Percentiles rank a stretch among this genome's conserved stretches.
Evolutionary conservation across 2,888 invertebrate species (phyloP).

Genomic region (Hypselothyrea guttata): DNA sequence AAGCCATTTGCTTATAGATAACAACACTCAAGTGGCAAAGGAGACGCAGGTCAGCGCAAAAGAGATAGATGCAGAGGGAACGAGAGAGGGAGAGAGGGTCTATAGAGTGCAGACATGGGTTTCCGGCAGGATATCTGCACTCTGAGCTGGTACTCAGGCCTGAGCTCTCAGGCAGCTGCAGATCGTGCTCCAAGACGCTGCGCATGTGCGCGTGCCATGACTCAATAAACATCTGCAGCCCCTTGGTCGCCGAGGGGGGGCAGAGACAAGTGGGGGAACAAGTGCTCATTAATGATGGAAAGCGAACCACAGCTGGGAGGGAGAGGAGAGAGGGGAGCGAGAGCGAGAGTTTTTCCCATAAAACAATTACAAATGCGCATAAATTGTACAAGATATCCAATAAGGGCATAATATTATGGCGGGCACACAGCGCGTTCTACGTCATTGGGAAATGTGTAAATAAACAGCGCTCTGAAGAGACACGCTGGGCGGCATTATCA

Average conservation of each 20-base stretch:
- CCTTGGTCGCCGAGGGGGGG: slow-evolving; percentile 9
- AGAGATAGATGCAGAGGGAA: not conserved
- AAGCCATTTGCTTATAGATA: slow-evolving; percentile 34
- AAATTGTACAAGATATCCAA: slow-evolving; percentile 45
- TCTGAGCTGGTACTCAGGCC: not conserved
- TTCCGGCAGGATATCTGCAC: slow-evolving; percentile 53
- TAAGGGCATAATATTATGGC: slow-evolving; percentile 44
- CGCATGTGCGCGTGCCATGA: slow-evolving; percentile 70
- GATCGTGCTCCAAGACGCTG: slow-evolving; percentile 37
- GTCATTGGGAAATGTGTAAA: slow-evolving; percentile 40
- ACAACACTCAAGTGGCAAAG: slow-evolving; percentile 28
- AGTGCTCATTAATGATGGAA: slow-evolving; percentile 70
- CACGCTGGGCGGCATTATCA: slow-evolving; percentile 13
- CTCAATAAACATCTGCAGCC: slow-evolving; percentile 49
- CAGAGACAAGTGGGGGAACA: slow-evolving; percentile 20
- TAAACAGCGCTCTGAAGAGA: slow-evolving; percentile 31
- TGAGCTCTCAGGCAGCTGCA: not conserved
- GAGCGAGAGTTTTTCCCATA: slow-evolving; percentile 45
- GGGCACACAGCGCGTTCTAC: slow-evolving; percentile 21
- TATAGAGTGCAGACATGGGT: slow-evolving; percentile 23
- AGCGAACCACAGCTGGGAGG: slow-evolving; percentile 20
- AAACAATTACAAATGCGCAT: slow-evolving; percentile 70
- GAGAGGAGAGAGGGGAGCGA: not conserved
- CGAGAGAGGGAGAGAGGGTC: slow-evolving; percentile 26
- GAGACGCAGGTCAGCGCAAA: slow-evolving; percentile 7